phyloP scores from a whole-genome alignment of 2,113 vertebrate genomes.

The Calidris pygmaea region DNA sequence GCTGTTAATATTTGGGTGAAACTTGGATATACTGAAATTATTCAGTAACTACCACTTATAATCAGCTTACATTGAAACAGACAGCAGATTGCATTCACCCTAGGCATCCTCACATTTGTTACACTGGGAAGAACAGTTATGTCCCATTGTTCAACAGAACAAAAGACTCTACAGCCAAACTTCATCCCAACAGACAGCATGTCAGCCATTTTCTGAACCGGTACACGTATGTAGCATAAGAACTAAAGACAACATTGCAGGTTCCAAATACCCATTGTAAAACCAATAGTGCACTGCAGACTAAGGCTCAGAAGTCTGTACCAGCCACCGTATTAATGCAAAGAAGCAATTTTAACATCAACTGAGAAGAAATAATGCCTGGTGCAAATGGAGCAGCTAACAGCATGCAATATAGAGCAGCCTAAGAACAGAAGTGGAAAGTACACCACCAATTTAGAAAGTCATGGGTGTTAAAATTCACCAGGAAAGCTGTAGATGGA shows the following conservation, averaged over 20 bases:
- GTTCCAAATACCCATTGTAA: background rate
- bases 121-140: background rate
- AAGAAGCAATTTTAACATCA: background rate
- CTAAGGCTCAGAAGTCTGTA: background rate
- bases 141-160: background rate
- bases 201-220: background rate
- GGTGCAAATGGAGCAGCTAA: background rate
- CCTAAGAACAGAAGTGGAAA: background rate
- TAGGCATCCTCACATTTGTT: background rate
- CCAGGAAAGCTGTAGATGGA: background rate
- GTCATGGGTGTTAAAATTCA: background rate
- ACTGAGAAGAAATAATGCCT: background rate
- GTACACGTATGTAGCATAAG: accelerated
- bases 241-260: background rate
- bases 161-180: background rate
- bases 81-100: background rate
- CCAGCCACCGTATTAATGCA: background rate
- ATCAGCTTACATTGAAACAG: background rate
- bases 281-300: background rate
- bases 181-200: background rate
- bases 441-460: background rate
- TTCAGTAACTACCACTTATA: slow-evolving; percentile 4
- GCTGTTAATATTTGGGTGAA: slow-evolving; percentile 25
- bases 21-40: background rate
- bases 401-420: background rate